A percentile compares a stretch with the other conserved stretches of the same genome.
These are phyloP conservation scores for Andrena camellia DNA, from an alignment of 2,888 invertebrate genomes.

Conservation along the genomic window DNA sequence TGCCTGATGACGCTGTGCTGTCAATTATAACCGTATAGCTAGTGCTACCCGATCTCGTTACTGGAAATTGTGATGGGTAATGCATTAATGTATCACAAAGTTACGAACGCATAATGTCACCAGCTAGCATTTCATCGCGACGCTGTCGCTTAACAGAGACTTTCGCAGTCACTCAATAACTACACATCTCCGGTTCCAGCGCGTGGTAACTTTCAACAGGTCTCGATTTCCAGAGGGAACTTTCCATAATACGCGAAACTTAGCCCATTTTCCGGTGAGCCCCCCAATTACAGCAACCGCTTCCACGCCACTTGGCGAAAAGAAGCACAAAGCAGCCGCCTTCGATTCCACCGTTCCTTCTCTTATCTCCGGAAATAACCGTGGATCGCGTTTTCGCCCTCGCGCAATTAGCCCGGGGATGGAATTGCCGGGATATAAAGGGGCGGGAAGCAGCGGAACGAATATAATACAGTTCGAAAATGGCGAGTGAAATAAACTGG, in stretches of 20 bases:
- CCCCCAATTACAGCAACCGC: constrained; percentile 1
- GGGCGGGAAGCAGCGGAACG: background rate
- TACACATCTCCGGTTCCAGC: background rate
- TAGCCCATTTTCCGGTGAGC: background rate
- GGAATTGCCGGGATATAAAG: background rate
- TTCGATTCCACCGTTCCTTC: background rate
- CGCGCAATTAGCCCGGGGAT: background rate
- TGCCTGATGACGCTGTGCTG: too few relatives aligned
- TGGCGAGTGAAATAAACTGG: constrained; percentile 34
- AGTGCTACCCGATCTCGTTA: too few relatives aligned
- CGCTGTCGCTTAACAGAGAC: background rate
- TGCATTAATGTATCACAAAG: background rate
- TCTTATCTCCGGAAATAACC: background rate
- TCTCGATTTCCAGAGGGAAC: background rate
- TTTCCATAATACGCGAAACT: constrained; percentile 2
- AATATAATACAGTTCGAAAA: constrained; percentile 33
- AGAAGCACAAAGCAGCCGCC: constrained; percentile 9
- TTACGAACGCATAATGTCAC: background rate
- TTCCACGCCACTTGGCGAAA: background rate
- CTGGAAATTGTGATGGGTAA: too few relatives aligned
- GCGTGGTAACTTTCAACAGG: background rate
- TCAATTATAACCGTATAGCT: too few relatives aligned
- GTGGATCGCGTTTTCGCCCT: constrained; percentile 4
- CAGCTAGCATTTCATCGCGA: background rate
- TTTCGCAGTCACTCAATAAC: background rate